Evolutionary conservation across 1,140 invertebrate species (phyloP), one percentile per base, ranked within the genome.

Genomic region (Vanessa tameamea): DNA sequence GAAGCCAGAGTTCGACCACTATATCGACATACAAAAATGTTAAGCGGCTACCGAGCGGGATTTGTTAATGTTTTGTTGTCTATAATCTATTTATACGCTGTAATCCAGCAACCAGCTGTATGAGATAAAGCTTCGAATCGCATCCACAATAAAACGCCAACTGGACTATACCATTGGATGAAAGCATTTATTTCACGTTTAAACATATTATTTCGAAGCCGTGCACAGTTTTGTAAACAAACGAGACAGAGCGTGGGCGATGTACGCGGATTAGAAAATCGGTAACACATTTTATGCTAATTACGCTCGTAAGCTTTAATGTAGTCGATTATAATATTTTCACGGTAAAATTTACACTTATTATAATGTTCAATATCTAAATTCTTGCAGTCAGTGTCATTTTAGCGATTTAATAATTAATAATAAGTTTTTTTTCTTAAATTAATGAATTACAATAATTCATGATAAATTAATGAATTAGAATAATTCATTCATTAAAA

Each of bases 31-130:
- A 83, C 81, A 84, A 89, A 86, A 86, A 81, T 79, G 64, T 77
- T 51, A 69, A 72, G 72, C 79, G 68, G 81, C 76, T 79, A 78
- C 65, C 78, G 77, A 71, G 65, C 75, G 75, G 64, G 76, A 80
- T 78, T 83, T 86, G 81, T 88, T 87, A 86, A 87, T 79, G 82
- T 79, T 86, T 87, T 84, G 85, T 87, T 89, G 82, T 89, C 84
- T 86, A 83, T 82, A 74, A 63, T 82, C 89, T 92, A 92, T 92
- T 91, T 88, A 85, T 91, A 91, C 70, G 50, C 81, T 75, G 85
- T 90, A 87, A 90, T 89, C 78, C 84, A 76, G 89, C 89, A 92
- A 92, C 72, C 89, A 91, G 81, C 91, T 92, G 82, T 91, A 92
- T 77, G 85, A 78, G 80, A 86, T 91, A 88, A 86, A 87, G 78